These are phyloP conservation scores for Heteropelma amictum DNA, from an alignment of 2,888 invertebrate species.

Conservation along the genomic window DNA sequence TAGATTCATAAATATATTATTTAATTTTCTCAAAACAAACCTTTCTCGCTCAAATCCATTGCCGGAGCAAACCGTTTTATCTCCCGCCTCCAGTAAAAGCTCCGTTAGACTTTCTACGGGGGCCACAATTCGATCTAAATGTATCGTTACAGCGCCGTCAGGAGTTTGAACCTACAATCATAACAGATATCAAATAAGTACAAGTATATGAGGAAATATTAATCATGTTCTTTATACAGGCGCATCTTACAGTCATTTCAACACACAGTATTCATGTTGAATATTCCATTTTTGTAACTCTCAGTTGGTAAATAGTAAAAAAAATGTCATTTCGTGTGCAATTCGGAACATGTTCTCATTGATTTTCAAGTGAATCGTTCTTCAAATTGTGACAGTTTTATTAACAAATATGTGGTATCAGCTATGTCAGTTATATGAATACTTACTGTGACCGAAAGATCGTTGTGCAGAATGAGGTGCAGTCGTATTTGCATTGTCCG, in stretches of 20 bases:
- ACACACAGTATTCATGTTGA: conserved; percentile 1
- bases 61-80: background rate
- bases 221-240: conserved; percentile 10
- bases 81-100: conserved; percentile 1
- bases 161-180: conserved; percentile 15
- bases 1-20: background rate
- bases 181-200: background rate
- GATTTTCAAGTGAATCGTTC: background rate
- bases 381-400: background rate
- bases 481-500: background rate
- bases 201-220: background rate
- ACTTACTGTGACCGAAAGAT: conserved; percentile 9
- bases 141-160: background rate
- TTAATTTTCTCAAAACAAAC: background rate
- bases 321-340: background rate
- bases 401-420: background rate
- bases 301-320: background rate
- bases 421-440: background rate
- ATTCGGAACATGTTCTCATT: conserved; percentile 6
- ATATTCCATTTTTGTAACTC: background rate
- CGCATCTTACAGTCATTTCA: conserved; percentile 10
- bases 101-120: background rate
- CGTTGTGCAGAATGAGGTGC: conserved; percentile 1
- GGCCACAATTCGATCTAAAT: background rate
- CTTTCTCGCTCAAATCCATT: conserved; percentile 5